Conservation (phyloP, 2,797 vertebrate genomes). For the Leptodactylus fallax region DNA sequence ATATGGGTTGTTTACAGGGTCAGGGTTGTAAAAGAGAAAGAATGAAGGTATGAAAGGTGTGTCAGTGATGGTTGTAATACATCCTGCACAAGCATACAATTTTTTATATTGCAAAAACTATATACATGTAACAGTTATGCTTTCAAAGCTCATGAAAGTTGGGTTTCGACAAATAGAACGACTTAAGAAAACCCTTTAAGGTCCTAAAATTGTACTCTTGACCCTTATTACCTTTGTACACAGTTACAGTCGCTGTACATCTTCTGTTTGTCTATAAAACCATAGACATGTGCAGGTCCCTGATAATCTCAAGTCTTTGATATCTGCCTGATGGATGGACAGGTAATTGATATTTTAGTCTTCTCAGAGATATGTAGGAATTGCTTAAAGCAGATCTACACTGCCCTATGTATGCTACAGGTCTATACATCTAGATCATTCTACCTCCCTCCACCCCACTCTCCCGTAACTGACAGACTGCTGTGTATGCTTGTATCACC, state of each 20-base stretch:
- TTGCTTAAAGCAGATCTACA: too few relatives aligned
- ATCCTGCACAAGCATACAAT: background rate
- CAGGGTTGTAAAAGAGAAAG: background rate
- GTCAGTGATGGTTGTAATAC: background rate
- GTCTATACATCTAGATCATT: too few relatives aligned
- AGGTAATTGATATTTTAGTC: background rate
- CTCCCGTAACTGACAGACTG: too few relatives aligned
- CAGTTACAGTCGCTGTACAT: background rate
- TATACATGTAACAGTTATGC: background rate
- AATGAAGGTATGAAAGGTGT: conserved; percentile 10
- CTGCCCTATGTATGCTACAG: too few relatives aligned
- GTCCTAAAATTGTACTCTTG: background rate
- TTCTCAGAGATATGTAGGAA: background rate
- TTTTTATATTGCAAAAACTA: background rate
- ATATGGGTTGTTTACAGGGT: background rate
- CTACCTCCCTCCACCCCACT: too few relatives aligned
- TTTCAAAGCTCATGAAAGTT: background rate
- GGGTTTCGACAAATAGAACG: background rate
- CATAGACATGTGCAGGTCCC: background rate
- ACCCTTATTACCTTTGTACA: background rate
- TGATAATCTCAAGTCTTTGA: background rate
- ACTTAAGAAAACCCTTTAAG: background rate
- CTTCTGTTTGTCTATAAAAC: background rate
- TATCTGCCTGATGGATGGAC: background rate
- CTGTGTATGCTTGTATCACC: too few relatives aligned